Conservation (phyloP, 1,140 invertebrate genomes). For the Sinonovacula constricta region DNA sequence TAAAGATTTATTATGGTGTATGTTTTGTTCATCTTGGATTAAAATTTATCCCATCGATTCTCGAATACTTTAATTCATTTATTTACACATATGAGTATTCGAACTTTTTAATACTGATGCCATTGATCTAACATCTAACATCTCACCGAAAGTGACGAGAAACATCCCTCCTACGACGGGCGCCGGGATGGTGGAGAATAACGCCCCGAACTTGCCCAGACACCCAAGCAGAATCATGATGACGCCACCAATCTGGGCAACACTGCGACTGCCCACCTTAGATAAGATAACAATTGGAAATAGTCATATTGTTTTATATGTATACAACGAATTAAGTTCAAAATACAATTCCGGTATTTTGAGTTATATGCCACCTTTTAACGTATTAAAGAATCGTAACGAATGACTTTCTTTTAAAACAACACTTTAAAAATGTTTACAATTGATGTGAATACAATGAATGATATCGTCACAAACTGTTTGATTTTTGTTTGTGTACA, state of each 20-base stretch:
- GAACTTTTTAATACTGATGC: too few relatives aligned
- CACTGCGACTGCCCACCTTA: slow-evolving; percentile 89
- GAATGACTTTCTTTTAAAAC: neutral
- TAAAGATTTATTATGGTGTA: too few relatives aligned
- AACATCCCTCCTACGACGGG: slow-evolving; percentile 92
- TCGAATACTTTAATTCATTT: too few relatives aligned
- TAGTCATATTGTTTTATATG: neutral
- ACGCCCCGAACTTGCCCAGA: slow-evolving; percentile 87
- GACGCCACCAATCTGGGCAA: slow-evolving; percentile 88
- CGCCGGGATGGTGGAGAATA: slow-evolving; percentile 91
- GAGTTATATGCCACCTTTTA: neutral
- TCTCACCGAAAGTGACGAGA: slow-evolving; percentile 88
- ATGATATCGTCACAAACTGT: too few relatives aligned
- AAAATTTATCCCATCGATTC: too few relatives aligned
- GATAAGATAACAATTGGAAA: neutral
- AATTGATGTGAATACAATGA: too few relatives aligned
- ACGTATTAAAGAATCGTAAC: neutral
- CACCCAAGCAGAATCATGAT: slow-evolving; percentile 85
- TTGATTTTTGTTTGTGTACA: too few relatives aligned
- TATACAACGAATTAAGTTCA: neutral
- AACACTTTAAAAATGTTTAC: neutral
- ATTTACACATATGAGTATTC: too few relatives aligned
- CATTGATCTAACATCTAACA: neutral
- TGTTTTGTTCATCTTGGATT: too few relatives aligned
- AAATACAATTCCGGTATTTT: neutral